Conservation (phyloP, 1,140 invertebrate genomes). For the Panagrolaimus sp. region DNA sequence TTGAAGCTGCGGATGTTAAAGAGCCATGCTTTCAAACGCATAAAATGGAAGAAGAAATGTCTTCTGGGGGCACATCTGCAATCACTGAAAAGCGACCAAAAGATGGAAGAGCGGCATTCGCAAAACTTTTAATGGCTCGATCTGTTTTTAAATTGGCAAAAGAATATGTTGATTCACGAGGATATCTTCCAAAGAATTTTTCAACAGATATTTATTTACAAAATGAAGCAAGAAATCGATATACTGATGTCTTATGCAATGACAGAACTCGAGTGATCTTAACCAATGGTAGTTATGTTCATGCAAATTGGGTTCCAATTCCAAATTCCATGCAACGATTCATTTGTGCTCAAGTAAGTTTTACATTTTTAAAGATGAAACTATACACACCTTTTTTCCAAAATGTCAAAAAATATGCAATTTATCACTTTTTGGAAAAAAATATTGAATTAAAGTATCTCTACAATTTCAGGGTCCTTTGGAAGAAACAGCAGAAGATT, state of each 20-base stretch:
- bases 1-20: background rate
- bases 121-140: background rate
- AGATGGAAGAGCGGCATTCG: constrained; percentile 7
- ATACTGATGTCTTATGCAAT: constrained; percentile 15
- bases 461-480: constrained; percentile 58
- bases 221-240: constrained; percentile 13
- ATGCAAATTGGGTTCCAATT: constrained; percentile 15
- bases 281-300: constrained; percentile 10
- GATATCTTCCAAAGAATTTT: constrained; percentile 9
- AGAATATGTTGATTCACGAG: constrained; percentile 6
- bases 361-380: too few relatives aligned
- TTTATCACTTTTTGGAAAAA: too few relatives aligned
- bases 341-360: constrained; percentile 2
- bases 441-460: too few relatives aligned
- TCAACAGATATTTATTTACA: background rate
- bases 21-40: constrained; percentile 8
- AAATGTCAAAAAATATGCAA: too few relatives aligned
- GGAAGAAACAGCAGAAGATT: constrained; percentile 59
- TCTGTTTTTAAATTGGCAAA: background rate
- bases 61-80: background rate
- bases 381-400: too few relatives aligned
- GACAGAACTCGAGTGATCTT: constrained; percentile 19
- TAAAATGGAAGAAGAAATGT: constrained; percentile 7
- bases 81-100: background rate
- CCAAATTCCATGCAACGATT: constrained; percentile 7